These are phyloP conservation scores for Nemopilema nomurai DNA, from an alignment of 30 jellyfish, hydroid and myxozoan genomes.

Conservation along the genomic window DNA sequence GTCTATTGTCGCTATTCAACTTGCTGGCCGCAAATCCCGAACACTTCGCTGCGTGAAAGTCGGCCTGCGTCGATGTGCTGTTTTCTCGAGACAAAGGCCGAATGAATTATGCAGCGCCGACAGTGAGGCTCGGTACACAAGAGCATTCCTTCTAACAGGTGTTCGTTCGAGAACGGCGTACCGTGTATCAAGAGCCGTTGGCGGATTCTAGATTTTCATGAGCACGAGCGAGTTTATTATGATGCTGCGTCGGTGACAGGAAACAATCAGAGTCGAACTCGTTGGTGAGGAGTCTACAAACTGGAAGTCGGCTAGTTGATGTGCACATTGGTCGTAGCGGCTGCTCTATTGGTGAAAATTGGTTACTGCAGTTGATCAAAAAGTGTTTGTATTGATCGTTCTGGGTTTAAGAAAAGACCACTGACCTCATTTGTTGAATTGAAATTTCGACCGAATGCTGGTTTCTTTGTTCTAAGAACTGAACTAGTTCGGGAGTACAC, in stretches of 20 bases:
- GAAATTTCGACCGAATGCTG: too few relatives aligned
- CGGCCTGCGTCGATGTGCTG: conserved; percentile 30
- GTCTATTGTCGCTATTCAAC: conserved; percentile 52
- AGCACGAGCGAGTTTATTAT: not conserved
- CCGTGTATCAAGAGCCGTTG: conserved; percentile 28
- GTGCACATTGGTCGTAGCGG: not conserved
- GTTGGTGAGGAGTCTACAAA: too few relatives aligned
- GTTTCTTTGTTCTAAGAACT: too few relatives aligned
- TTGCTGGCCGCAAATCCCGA: conserved; percentile 57
- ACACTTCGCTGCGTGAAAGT: conserved; percentile 13
- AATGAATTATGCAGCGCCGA: conserved; percentile 48
- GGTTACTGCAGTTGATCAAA: not conserved
- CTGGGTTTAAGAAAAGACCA: not conserved
- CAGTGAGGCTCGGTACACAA: conserved; percentile 39
- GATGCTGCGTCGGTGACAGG: too few relatives aligned
- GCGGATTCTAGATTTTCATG: not conserved
- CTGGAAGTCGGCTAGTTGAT: too few relatives aligned
- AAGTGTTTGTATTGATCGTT: not conserved
- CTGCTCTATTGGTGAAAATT: not conserved
- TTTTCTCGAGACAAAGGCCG: conserved; percentile 40
- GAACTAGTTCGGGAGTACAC: too few relatives aligned
- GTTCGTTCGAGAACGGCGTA: conserved; percentile 23
- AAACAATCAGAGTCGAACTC: too few relatives aligned
- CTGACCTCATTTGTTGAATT: not conserved
- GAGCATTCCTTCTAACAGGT: conserved; percentile 49